Conservation (phyloP, 2,797 vertebrate genomes). For the Chrysocyon brachyurus region DNA sequence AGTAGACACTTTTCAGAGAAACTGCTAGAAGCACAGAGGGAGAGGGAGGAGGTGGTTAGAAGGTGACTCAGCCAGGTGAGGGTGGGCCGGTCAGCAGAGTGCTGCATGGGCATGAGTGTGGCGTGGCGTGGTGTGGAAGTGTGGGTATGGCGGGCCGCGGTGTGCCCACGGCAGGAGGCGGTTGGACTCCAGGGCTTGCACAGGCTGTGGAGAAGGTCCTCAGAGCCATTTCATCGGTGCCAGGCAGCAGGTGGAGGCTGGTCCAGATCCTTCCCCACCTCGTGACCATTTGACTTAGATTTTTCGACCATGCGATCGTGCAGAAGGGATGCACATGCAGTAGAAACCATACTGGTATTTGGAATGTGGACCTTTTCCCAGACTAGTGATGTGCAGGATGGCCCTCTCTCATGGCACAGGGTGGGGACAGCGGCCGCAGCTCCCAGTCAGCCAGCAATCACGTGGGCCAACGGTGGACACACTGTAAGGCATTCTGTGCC, state of each 20-base stretch:
- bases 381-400: neutral
- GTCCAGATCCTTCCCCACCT: neutral
- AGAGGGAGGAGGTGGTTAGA: neutral
- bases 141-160: fast-evolving
- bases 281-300: neutral
- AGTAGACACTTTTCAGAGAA: neutral
- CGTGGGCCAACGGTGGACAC: neutral
- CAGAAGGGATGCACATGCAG: neutral
- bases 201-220: fast-evolving
- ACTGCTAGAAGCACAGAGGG: fast-evolving
- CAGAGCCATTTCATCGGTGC: fast-evolving
- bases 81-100: fast-evolving
- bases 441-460: neutral
- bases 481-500: neutral
- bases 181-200: no score
- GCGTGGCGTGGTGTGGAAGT: fast-evolving
- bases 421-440: neutral
- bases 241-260: fast-evolving
- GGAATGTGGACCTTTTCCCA: neutral
- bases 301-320: neutral
- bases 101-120: fast-evolving
- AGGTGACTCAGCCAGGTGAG: neutral
- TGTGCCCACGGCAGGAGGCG: fast-evolving
- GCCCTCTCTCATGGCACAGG: no score
- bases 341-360: neutral